Evolutionary conservation across 2,888 invertebrate genomes (phyloP).

Genomic region (Caenorhabditis uteleia): DNA sequence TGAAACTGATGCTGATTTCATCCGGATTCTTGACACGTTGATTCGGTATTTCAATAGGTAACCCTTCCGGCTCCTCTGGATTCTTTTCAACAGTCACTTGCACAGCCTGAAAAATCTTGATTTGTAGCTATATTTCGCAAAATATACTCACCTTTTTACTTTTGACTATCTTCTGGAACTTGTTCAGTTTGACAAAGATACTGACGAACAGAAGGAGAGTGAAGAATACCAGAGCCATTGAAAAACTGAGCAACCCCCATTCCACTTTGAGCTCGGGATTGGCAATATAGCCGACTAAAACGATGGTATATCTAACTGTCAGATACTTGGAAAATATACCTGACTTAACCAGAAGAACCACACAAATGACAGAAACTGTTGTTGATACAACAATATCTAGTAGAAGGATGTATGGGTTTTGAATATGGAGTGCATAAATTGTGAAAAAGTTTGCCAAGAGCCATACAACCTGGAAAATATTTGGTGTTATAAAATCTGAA

Average conservation of each 20-base stretch:
- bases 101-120: slow-evolving; percentile 9
- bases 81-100: slow-evolving; percentile 19
- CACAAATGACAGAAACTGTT: neutral
- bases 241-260: slow-evolving; percentile 9
- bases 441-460: slow-evolving; percentile 14
- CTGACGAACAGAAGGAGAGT: slow-evolving; percentile 13
- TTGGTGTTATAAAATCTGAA: too few species aligned
- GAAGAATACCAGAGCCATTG: slow-evolving; percentile 6
- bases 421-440: neutral
- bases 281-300: slow-evolving; percentile 18
- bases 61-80: slow-evolving; percentile 15
- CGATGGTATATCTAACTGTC: neutral
- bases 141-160: slow-evolving; percentile 21
- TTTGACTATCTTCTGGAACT: slow-evolving; percentile 20
- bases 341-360: slow-evolving; percentile 5
- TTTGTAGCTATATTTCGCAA: too few species aligned
- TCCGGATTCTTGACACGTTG: slow-evolving; percentile 20
- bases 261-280: slow-evolving; percentile 9
- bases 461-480: slow-evolving; percentile 23
- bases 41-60: too few species aligned
- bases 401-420: slow-evolving; percentile 13
- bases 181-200: slow-evolving; percentile 3
- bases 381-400: slow-evolving; percentile 17
- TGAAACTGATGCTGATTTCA: slow-evolving; percentile 21
- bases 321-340: neutral